Conservation (phyloP, 2,113 vertebrate species). For the Synchiropus splendidus region DNA sequence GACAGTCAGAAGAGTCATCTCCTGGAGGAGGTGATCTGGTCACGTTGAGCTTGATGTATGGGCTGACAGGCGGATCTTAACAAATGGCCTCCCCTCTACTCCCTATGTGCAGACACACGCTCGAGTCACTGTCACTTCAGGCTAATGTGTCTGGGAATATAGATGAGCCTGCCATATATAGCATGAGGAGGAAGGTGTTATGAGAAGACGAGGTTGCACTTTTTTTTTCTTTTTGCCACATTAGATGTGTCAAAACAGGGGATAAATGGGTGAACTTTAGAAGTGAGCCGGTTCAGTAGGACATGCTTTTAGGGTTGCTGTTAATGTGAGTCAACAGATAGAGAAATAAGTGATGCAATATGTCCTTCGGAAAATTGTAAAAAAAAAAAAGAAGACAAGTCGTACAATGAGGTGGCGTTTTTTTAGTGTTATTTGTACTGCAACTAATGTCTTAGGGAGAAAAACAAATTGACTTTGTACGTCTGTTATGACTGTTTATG, state of each 20-base stretch:
- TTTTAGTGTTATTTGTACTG: too few species aligned
- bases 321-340: too few species aligned
- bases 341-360: too few species aligned
- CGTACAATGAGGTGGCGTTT: too few species aligned
- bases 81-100: constrained; percentile 31
- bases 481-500: too few species aligned
- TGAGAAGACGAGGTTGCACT: constrained; percentile 1
- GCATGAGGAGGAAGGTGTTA: constrained; percentile 34
- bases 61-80: constrained; percentile 30
- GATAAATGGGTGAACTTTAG: constrained; percentile 13
- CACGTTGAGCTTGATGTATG: constrained; percentile 39
- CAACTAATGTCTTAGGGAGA: too few species aligned
- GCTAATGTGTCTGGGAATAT: constrained; percentile 39
- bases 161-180: constrained; percentile 31
- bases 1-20: constrained; percentile 17
- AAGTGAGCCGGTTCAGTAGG: neutral
- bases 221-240: too few species aligned
- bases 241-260: constrained; percentile 19
- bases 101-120: constrained; percentile 6
- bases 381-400: too few species aligned
- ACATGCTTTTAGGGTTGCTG: too few species aligned
- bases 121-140: constrained; percentile 38
- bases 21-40: constrained; percentile 22
- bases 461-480: too few species aligned
- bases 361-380: too few species aligned